phyloP scores from a whole-genome alignment of 2,113 vertebrate genomes.

The Macquaria australasica region DNA sequence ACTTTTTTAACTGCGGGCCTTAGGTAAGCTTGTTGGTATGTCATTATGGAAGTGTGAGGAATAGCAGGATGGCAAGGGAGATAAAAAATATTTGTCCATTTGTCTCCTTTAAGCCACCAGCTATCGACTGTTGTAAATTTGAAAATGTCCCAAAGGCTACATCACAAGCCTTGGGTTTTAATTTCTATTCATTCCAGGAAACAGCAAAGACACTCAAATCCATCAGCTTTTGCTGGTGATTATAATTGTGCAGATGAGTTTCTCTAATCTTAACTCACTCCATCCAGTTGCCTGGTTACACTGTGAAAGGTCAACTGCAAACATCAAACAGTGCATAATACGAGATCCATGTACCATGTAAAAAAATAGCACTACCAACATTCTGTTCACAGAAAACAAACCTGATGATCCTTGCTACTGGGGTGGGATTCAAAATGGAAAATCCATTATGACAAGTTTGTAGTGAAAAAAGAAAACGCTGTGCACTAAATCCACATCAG shows the following conservation, averaged over 20 bases:
- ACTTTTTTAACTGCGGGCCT: constrained; percentile 35
- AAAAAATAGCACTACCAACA: neutral
- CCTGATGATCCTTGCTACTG: neutral
- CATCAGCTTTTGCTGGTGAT: constrained; percentile 29
- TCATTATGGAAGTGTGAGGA: constrained; percentile 40
- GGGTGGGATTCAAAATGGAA: constrained; percentile 26
- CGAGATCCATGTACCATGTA: constrained; percentile 3
- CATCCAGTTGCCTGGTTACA: constrained; percentile 13
- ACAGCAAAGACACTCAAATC: constrained; percentile 34
- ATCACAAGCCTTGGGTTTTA: constrained; percentile 41
- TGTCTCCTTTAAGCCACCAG: constrained; percentile 53
- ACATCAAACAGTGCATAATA: neutral
- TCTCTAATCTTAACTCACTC: neutral
- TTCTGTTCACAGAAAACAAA: neutral
- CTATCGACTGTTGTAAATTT: constrained; percentile 41
- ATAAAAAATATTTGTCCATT: constrained; percentile 32
- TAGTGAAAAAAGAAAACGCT: neutral
- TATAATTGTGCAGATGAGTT: constrained; percentile 14
- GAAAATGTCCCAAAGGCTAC: constrained; percentile 46
- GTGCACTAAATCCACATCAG: constrained; percentile 14
- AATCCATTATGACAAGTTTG: constrained; percentile 26
- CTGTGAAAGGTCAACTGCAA: constrained; percentile 28
- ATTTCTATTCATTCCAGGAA: constrained; percentile 41
- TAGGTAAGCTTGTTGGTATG: constrained; percentile 16
- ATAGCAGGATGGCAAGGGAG: constrained; percentile 27